Evolutionary conservation across 2,113 vertebrate genomes (phyloP), one percentile per base, ranked within the genome.

Genomic region (Ceuthmochares aereus): DNA sequence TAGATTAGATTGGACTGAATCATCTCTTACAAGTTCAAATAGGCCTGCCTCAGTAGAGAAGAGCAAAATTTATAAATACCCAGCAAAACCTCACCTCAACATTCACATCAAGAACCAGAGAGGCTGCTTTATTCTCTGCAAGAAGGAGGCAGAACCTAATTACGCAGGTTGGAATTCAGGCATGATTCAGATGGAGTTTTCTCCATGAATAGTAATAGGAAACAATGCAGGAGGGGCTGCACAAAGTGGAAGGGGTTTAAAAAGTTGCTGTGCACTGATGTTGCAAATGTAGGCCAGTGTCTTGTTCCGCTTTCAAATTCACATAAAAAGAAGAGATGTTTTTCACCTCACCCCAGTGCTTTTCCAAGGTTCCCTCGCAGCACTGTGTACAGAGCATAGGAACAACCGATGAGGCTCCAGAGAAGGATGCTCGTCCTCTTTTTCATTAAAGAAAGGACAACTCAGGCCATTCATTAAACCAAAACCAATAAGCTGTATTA

Each of bases 81-180:
- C 78, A 62, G 87, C 40, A 77, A 90, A 95, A 43, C 23, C 47
- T 90, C 75, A 76, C 72, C 55, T 80, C 59, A 10, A 75, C 60
- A 69, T 76, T 73, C 5, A 87, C 49, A 45, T 14, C 23, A 37
- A 55, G 89, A 62, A 8, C 5, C 1, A 9, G 45, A 60, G 59
- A 78, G 42, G 63, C 40, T 32, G 42, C 37, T 88, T 63, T 62
- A 54, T 59, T 54, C 67, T 51, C 47, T 80, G 75, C 18, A 9
- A 68, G 51, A 4, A 77, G 59, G 54, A 73, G 16, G 60, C 51
- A 80, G 76, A 69, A 56, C 59, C 17, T 52, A 70, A 77, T 92
- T 49, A 70, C 1, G 0, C n/a, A 20, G 37, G 8, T 47, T 47
- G 45, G 55, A 70, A 77, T 30, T 75, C 76, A 83, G 76, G 58